Percentiles rank a stretch among this genome's conserved stretches.
Conservation (phyloP, 1,140 invertebrate genomes). For the Aphaenogaster floridana region DNA sequence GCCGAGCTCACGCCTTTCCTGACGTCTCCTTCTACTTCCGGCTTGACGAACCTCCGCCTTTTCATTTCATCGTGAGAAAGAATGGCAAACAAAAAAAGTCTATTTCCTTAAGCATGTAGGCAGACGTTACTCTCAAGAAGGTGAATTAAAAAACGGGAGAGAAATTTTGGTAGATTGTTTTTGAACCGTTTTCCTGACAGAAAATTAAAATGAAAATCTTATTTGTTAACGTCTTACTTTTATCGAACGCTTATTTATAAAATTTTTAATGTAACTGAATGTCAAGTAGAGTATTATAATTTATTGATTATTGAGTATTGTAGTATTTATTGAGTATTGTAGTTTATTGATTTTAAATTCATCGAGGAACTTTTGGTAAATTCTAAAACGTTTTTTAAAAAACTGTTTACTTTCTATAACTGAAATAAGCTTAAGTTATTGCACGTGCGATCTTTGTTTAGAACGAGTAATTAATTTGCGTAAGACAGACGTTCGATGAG, state of each 20-base stretch:
- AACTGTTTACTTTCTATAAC: not conserved
- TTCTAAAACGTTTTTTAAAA: not conserved
- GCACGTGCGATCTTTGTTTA: not conserved
- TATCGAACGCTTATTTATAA: not conserved
- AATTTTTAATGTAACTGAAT: not conserved
- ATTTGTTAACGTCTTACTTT: not conserved
- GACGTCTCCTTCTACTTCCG: not conserved
- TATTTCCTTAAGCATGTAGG: not conserved
- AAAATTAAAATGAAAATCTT: constrained; percentile 8
- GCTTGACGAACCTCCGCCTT: constrained; percentile 19
- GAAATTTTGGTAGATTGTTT: constrained; percentile 3
- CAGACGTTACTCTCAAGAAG: not conserved
- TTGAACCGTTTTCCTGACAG: not conserved
- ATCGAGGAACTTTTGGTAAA: not conserved
- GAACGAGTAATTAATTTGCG: not conserved
- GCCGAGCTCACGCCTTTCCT: constrained; percentile 43
- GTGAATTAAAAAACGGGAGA: not conserved
- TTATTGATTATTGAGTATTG: no score
- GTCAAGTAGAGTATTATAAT: not conserved
- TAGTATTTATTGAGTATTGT: no score
- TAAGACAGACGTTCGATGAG: not conserved
- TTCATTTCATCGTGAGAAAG: constrained; percentile 16
- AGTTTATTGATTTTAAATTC: not conserved
- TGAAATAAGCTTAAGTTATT: not conserved
- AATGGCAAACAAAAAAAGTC: not conserved